Conservation (phyloP, 2,888 invertebrate species). For the Neoitamus cyanurus region DNA sequence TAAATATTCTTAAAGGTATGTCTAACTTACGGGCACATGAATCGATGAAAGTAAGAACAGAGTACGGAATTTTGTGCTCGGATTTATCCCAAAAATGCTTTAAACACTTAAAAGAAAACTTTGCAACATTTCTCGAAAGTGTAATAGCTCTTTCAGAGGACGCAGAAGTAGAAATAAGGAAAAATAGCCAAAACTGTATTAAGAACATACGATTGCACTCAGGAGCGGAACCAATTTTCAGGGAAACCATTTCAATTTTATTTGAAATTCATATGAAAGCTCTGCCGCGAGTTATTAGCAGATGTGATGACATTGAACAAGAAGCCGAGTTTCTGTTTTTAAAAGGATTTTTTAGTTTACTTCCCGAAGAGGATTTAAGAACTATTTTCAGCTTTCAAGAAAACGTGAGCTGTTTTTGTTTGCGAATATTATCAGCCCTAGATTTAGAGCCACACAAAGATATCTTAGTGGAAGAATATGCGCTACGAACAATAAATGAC, state of each 20-base stretch:
- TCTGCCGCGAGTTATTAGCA: constrained; percentile 75
- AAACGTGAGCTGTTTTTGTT: constrained; percentile 71
- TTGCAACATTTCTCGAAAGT: constrained; percentile 74
- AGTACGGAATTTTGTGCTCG: constrained; percentile 72
- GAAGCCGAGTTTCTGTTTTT: constrained; percentile 73
- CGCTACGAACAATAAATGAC: constrained; percentile 60
- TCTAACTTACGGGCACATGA: constrained; percentile 71
- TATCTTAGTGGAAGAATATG: constrained; percentile 69
- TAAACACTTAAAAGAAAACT: constrained; percentile 73
- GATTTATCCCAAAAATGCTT: constrained; percentile 71
- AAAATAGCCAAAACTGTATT: constrained; percentile 63
- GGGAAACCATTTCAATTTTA: constrained; percentile 24
- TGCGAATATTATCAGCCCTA: constrained; percentile 69
- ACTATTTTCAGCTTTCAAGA: constrained; percentile 69
- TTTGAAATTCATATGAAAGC: constrained; percentile 66
- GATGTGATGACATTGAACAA: constrained; percentile 75
- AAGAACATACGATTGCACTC: constrained; percentile 51
- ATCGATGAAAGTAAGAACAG: constrained; percentile 72
- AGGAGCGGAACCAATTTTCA: constrained; percentile 50
- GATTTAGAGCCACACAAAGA: constrained; percentile 68
- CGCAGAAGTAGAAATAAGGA: constrained; percentile 69
- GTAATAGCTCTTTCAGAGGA: constrained; percentile 78
- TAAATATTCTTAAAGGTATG: constrained; percentile 65
- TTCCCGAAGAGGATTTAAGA: constrained; percentile 71
- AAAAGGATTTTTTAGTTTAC: constrained; percentile 74